Evolutionary conservation across 1,140 invertebrate species (phyloP), one percentile per base, ranked within the genome.

Genomic region (Brevipalpus yothersi): DNA sequence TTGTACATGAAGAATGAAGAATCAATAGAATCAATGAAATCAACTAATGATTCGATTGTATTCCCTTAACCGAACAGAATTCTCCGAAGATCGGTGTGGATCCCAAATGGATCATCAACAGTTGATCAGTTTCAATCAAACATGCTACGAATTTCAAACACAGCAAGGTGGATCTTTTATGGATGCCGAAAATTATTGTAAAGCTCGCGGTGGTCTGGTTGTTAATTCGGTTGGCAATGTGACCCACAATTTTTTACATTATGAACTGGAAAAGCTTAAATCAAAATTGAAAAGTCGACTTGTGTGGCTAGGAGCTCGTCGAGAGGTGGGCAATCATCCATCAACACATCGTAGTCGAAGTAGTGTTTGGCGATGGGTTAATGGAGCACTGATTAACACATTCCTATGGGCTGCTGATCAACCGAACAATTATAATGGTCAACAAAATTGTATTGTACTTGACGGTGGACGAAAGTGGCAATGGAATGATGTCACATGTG

Each of bases 401-500:
- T 61, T 65, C 8, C 76, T 82, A 1, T 92, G 88, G 88, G 87
- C 86, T 42, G 84, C 86, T 68, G 86, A 90, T 66, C 88, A 93
- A 67, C 88, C 88, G 0, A 92, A 92, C 68, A 93, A 92, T 67
- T 92, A 92, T 72, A 92, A 91, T 66, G 85, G 86, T 0, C 85
- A 92, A 67, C 88, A 93, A 70, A 91, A 92, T 70, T 92, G 87
- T 70, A 86, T 84, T 4, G 85, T 91, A 9, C 72, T 92, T 58
- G 88, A 93, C 67, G 86, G 87, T 4, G 86, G 83, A 0, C 76
- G 84, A 58, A 79, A 80, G 49, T 92, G 88, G 88, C 72, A 83
- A 0, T 93, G 87, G 87, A 93, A 93, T 70, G 88, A 93, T 72
- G 86, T 93, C 31, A 86, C 86, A 21, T 93, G 88, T 69, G 87